Evolutionary conservation across 2,113 vertebrate species (phyloP).

Genomic region (Pipra filicauda): DNA sequence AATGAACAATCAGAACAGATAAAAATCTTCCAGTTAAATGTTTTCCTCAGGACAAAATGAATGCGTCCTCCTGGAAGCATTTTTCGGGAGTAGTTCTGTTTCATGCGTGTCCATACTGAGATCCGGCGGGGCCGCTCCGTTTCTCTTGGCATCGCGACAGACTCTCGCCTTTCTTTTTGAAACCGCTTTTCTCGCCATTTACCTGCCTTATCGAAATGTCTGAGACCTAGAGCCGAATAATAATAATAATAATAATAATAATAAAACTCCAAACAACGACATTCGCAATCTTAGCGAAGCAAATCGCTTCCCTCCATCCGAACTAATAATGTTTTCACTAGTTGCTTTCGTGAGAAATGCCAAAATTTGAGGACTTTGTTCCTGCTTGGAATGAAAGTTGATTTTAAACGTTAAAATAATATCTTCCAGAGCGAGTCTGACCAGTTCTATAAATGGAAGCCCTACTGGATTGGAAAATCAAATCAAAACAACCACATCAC

Average conservation of each 20-base stretch:
- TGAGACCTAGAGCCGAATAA: background rate
- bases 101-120: background rate
- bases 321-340: background rate
- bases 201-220: background rate
- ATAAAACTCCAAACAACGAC: background rate
- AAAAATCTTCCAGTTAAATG: background rate
- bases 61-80: background rate
- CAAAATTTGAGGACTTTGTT: background rate
- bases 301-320: background rate
- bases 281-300: background rate
- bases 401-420: background rate
- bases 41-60: background rate
- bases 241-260: background rate
- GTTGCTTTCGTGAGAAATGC: background rate
- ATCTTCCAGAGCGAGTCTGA: constrained; percentile 40
- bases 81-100: background rate
- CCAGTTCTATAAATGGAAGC: background rate
- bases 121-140: background rate
- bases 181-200: background rate
- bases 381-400: background rate
- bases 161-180: background rate
- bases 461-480: background rate
- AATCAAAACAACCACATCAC: constrained; percentile 57
- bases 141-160: background rate
- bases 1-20: background rate